Evolutionary conservation across 2,888 invertebrate genomes (phyloP).

Genomic region (Tricholauxania praeusta): DNA sequence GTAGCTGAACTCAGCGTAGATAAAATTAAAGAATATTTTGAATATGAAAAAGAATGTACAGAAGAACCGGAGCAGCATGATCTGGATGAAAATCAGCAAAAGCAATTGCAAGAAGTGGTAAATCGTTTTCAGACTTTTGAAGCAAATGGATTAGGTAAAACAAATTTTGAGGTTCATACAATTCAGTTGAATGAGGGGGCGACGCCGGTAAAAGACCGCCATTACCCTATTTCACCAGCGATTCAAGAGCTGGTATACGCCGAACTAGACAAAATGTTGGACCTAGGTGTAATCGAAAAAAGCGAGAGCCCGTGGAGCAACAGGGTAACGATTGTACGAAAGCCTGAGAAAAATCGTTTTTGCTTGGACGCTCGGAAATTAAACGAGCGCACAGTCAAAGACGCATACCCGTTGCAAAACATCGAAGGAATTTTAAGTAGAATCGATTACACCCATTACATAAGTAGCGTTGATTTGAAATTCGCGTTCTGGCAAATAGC

Average conservation of each 20-base stretch:
- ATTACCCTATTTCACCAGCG: slow-evolving; percentile 9
- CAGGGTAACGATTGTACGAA: background rate
- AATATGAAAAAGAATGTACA: background rate
- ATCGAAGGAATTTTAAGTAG: no score
- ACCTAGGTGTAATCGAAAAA: background rate
- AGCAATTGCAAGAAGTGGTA: no score
- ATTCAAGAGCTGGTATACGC: background rate
- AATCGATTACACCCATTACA: background rate
- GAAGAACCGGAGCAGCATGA: no score
- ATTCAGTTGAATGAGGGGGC: slow-evolving; percentile 26
- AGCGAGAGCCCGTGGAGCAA: background rate
- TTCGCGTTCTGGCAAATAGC: slow-evolving; percentile 5
- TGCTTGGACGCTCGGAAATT: no score
- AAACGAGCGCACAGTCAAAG: no score
- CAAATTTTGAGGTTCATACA: slow-evolving; percentile 11
- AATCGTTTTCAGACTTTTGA: background rate
- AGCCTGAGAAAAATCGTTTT: background rate
- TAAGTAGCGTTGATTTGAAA: background rate
- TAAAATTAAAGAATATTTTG: background rate
- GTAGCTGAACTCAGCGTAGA: no score
- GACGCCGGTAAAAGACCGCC: slow-evolving; percentile 16
- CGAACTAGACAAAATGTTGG: background rate
- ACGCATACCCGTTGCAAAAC: no score
- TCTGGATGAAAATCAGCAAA: no score
- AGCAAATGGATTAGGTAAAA: background rate